phyloP scores from a whole-genome alignment of 1,140 invertebrate genomes.

The Drosophila sp. region DNA sequence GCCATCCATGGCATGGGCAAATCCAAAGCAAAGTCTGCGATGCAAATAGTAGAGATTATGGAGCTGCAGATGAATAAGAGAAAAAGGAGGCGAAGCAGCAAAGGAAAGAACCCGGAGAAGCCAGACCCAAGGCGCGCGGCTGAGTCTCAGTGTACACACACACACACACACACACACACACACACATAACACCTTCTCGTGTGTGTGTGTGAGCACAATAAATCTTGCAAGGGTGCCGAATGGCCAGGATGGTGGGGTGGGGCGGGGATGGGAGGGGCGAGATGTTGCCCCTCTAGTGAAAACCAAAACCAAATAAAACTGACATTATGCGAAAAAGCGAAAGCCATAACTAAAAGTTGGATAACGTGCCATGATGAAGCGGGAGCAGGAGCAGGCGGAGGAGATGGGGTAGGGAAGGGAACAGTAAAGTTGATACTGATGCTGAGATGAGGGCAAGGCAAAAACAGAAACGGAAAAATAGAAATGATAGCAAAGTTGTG shows the following conservation, averaged over 20 bases:
- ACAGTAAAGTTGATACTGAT: slow-evolving; percentile 69
- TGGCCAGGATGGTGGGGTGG: slow-evolving; percentile 34
- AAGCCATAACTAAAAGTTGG: slow-evolving; percentile 81
- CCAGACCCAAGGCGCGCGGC: slow-evolving; percentile 29
- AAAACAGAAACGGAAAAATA: slow-evolving; percentile 70
- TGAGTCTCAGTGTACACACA: neutral
- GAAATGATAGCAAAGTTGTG: slow-evolving; percentile 70
- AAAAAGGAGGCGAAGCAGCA: slow-evolving; percentile 17
- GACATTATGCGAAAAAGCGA: slow-evolving; percentile 81
- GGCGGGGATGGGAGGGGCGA: slow-evolving; percentile 30
- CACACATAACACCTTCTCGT: slow-evolving; percentile 48
- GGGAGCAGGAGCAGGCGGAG: neutral
- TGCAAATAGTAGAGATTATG: slow-evolving; percentile 82
- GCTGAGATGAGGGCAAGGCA: slow-evolving; percentile 31
- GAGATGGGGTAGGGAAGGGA: slow-evolving; percentile 4
- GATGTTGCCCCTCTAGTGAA: slow-evolving; percentile 47
- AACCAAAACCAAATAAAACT: slow-evolving; percentile 82
- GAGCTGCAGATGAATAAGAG: slow-evolving; percentile 71
- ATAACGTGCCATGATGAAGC: slow-evolving; percentile 74
- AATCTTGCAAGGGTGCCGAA: slow-evolving; percentile 78
- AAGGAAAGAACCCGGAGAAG: slow-evolving; percentile 33
- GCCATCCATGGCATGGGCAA: slow-evolving; percentile 64
- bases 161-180: neutral
- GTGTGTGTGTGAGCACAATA: slow-evolving; percentile 63
- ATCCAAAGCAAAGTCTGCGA: slow-evolving; percentile 80